These are phyloP conservation scores for Trichogramma dendrolimi DNA, from an alignment of 2,888 invertebrate genomes.

Conservation along the genomic window DNA sequence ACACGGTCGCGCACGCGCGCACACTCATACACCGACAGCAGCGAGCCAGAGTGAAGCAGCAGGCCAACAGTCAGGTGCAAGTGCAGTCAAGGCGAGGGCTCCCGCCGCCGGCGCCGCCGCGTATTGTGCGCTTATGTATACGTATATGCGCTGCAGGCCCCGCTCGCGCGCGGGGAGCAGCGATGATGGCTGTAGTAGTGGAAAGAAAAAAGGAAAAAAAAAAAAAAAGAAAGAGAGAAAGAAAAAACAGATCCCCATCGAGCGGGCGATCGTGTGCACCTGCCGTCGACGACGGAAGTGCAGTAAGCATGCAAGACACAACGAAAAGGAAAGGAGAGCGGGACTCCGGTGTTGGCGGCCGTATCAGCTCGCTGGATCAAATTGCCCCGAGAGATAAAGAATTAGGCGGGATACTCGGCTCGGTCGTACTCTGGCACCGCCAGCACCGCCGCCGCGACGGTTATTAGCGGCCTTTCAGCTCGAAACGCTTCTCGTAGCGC, in stretches of 20 bases:
- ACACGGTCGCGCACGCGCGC: not conserved
- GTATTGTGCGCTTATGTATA: not conserved
- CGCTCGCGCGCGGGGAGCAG: too few relatives aligned
- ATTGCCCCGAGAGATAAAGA: conserved; percentile 26
- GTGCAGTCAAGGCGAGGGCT: conserved; percentile 7
- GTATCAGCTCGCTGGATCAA: conserved; percentile 19
- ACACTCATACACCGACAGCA: not conserved
- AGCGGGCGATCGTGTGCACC: not conserved
- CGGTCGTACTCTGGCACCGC: not conserved
- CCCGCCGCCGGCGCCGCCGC: not conserved
- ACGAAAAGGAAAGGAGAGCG: not conserved
- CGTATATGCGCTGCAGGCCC: too few relatives aligned
- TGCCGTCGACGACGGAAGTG: not conserved
- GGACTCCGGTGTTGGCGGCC: not conserved
- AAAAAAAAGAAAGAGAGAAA: not conserved
- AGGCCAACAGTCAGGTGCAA: conserved; percentile 15
- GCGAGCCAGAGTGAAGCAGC: not conserved
- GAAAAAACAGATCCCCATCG: not conserved
- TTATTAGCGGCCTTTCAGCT: conserved; percentile 25
- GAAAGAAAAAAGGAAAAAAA: not conserved
- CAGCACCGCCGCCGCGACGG: conserved; percentile 10
- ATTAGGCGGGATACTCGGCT: conserved; percentile 11
- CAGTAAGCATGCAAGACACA: not conserved
- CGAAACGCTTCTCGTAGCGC: not conserved
- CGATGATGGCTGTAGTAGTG: not conserved